These are phyloP conservation scores for Aporophyla lueneburgensis DNA, from an alignment of 2,888 invertebrate species.

Conservation along the genomic window DNA sequence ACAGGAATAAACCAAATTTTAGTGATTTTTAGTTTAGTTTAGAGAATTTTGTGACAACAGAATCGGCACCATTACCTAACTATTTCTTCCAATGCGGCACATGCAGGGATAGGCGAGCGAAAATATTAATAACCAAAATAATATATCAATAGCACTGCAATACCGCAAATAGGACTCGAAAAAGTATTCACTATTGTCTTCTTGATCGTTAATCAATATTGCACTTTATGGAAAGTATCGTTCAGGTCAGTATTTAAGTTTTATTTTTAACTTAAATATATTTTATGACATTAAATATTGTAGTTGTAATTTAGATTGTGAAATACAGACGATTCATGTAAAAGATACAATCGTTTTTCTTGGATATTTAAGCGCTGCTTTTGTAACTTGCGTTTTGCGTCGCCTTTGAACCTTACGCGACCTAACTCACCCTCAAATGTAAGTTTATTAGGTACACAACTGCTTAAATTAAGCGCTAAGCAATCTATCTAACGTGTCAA, in stretches of 20 bases:
- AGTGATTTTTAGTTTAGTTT: too few species aligned
- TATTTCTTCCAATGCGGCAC: conserved; percentile 65
- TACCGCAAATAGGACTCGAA: too few species aligned
- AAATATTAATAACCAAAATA: conserved; percentile 6
- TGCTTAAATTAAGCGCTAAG: conserved; percentile 14
- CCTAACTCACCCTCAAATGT: conserved; percentile 17
- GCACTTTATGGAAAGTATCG: not conserved
- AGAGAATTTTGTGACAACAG: too few species aligned
- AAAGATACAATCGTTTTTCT: conserved; percentile 4
- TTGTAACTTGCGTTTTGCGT: conserved; percentile 10
- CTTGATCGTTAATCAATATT: not conserved
- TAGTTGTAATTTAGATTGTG: conserved; percentile 3
- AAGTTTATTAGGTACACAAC: conserved; percentile 3
- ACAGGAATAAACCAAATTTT: too few species aligned
- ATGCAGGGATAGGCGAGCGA: conserved; percentile 43
- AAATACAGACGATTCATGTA: not conserved
- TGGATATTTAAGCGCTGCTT: conserved; percentile 3
- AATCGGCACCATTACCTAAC: too few species aligned
- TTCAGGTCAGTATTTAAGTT: not conserved
- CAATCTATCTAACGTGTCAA: conserved; percentile 12
- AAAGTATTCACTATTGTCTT: not conserved
- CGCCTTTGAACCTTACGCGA: conserved; percentile 6
- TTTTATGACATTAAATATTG: conserved; percentile 7
- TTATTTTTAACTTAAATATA: not conserved
- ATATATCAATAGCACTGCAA: not conserved